Percentiles rank a stretch among this genome's conserved stretches.
Evolutionary conservation across 2,888 invertebrate genomes (phyloP).

Genomic region (Linyphia triangularis): DNA sequence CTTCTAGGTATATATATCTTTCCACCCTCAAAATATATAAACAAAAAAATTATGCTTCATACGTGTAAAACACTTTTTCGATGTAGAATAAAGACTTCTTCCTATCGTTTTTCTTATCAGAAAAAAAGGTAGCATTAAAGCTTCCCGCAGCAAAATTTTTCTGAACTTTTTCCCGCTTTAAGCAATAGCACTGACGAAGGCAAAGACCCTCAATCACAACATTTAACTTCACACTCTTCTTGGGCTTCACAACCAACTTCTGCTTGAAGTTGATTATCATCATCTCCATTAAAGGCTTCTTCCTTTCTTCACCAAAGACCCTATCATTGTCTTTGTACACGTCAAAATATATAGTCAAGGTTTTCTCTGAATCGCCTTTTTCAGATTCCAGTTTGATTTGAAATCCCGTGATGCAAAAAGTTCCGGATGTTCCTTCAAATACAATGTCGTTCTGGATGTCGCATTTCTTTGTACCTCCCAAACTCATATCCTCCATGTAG

Average conservation of each 20-base stretch:
- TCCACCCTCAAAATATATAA: neutral
- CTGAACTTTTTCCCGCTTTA: neutral
- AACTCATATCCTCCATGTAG: neutral
- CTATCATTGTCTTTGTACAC: neutral
- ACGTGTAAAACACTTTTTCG: slow-evolving; percentile 5
- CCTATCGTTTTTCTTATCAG: neutral
- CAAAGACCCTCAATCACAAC: neutral
- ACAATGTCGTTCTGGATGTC: neutral
- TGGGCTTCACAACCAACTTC: neutral
- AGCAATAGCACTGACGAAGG: neutral
- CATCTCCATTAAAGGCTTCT: neutral
- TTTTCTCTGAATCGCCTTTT: neutral
- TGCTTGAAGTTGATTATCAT: neutral
- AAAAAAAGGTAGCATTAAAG: neutral
- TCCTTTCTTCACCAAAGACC: neutral
- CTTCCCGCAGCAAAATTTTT: neutral
- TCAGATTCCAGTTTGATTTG: neutral
- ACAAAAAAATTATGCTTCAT: neutral
- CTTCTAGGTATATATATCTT: too few species aligned
- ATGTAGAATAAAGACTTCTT: neutral
- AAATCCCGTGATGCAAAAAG: neutral
- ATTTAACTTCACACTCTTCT: neutral
- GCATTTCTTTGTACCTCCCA: neutral
- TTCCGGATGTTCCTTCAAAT: neutral
- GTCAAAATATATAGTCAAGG: neutral